Evolutionary conservation across 2,797 vertebrate species (phyloP), one percentile per base, ranked within the genome.

Genomic region (Gouania willdenowi): DNA sequence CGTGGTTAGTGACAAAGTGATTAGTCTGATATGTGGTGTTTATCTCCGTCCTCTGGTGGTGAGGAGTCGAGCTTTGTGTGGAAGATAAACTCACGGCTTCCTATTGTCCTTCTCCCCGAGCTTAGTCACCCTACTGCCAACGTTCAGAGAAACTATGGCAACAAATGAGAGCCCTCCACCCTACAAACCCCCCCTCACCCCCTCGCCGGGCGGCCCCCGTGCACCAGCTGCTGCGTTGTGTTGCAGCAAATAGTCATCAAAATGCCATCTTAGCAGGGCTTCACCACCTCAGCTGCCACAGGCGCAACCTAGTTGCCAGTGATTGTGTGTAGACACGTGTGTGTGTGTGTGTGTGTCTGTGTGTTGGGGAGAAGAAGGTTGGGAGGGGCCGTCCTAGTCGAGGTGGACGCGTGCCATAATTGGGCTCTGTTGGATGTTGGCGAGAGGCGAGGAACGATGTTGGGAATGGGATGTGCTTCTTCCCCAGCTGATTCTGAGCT

Each of bases 241-340:
- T 81, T 82, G 84, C 84, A 82, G 85, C 85, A 80, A 79, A 87
- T 74, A 78, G 82, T 76, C 84, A 74, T 84, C 79, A 81, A 82
- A 81, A 86, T 82, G 78, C 78, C 75, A 79, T 87, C 81, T 86
- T 75, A 66, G 54, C 59, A 53, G 63, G 74, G 60, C 68, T 64
- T 69, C 47, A 11, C 62, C 73, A 71, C 65, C 47, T 64, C 67
- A 17, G 36, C 75, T 65, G 76, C 71, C 71, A 77, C 48, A 43
- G 66, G 62, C 66, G 4, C 60, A 74, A 66, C 57, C 61, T 61
- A 24, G 34, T 12, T 71, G 71, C 74, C 77, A 64, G 59, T 48
- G 45, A 17, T 4, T 33, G 20, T 35, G 29, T 42, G 35, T 50
- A 32, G 14, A 19, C 47, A 30, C 46, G 40, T 34, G 36, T 26